Percentiles rank a stretch among this genome's conserved stretches.
Conservation (phyloP, 2,113 vertebrate genomes). For the Pungitius pungitius region DNA sequence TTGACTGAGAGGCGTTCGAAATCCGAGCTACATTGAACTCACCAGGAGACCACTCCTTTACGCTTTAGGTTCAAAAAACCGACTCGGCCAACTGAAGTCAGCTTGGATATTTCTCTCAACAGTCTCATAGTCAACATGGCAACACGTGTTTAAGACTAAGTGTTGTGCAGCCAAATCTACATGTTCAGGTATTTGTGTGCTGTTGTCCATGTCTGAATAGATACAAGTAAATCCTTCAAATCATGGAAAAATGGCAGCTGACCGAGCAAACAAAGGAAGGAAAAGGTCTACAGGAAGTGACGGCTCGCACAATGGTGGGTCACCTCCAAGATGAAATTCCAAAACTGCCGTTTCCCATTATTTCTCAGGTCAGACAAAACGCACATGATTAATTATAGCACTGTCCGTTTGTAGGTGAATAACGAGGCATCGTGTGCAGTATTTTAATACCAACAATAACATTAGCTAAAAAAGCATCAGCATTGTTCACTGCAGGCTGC, state of each 20-base stretch:
- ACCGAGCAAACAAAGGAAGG: neutral
- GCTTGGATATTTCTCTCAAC: neutral
- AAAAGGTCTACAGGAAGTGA: slow-evolving; percentile 1
- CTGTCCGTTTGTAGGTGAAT: slow-evolving; percentile 9
- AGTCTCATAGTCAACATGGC: neutral
- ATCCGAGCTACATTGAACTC: too few species aligned
- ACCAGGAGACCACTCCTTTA: too few species aligned
- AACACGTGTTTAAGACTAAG: neutral
- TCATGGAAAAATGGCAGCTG: slow-evolving; percentile 9
- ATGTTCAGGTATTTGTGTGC: slow-evolving; percentile 3
- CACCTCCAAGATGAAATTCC: neutral
- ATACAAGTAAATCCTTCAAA: neutral
- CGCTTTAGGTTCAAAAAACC: slow-evolving; percentile 1
- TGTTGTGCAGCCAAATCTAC: neutral
- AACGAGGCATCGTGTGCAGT: neutral
- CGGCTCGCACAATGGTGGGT: neutral
- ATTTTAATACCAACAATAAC: neutral
- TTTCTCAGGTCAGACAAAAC: slow-evolving; percentile 11
- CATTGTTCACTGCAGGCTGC: neutral
- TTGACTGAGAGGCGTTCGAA: too few species aligned
- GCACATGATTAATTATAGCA: neutral
- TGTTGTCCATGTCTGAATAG: neutral
- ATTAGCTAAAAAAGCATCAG: neutral
- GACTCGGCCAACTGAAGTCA: neutral
- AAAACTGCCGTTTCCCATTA: slow-evolving; percentile 1